A percentile compares a stretch with the other conserved stretches of the same genome.
Conservation (phyloP, 2,888 invertebrate genomes). For the Chorisops tibialis region DNA sequence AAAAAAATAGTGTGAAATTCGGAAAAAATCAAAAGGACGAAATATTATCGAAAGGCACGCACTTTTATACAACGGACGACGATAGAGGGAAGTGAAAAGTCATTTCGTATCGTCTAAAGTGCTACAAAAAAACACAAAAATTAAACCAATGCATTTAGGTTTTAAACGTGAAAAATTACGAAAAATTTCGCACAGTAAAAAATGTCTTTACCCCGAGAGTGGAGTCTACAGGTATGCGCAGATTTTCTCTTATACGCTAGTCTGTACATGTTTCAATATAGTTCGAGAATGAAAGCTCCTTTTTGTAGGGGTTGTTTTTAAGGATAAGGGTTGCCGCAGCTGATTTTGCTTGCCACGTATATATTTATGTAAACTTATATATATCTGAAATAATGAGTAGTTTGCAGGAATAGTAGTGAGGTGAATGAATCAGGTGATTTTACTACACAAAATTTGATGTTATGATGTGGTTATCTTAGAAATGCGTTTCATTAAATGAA, state of each 20-base stretch:
- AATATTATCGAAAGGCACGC: too few relatives aligned
- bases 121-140: constrained; percentile 46
- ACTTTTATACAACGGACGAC: neutral
- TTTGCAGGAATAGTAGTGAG: neutral
- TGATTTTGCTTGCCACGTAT: constrained; percentile 1
- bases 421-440: constrained; percentile 18
- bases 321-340: neutral
- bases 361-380: neutral
- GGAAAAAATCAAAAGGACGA: constrained; percentile 12
- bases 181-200: constrained; percentile 51
- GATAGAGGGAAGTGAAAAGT: neutral
- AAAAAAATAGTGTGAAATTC: too few relatives aligned
- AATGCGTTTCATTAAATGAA: too few relatives aligned
- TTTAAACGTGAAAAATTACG: constrained; percentile 55
- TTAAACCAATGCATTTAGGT: constrained; percentile 55
- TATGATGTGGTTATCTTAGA: too few relatives aligned
- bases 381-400: constrained; percentile 1
- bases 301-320: too few relatives aligned
- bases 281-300: too few relatives aligned
- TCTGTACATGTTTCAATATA: too few relatives aligned
- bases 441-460: neutral
- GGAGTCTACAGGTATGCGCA: constrained; percentile 48
- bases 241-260: neutral
- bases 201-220: constrained; percentile 54
- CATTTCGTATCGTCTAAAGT: constrained; percentile 25